Base-by-base conservation (phyloP, 2,113 vertebrate genomes). In the Paracyprichromis sp. region DNA sequence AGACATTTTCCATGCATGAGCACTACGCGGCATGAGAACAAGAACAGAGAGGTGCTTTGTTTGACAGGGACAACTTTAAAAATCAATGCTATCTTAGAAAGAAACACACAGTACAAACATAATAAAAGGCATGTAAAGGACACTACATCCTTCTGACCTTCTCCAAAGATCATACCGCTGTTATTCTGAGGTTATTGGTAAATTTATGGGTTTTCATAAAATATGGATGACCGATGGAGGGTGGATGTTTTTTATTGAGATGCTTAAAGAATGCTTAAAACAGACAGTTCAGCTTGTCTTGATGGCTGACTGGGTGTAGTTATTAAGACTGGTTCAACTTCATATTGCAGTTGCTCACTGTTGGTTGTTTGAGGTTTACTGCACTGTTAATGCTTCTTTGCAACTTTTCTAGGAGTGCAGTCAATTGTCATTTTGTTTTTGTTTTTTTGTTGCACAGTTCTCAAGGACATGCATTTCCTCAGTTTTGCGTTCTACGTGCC, bases 401-500 rank as follows among this genome's bases (percentile, higher is more conserved):
- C 6, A 19, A 34, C 16, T 47, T 24, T 47, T 34, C 11, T 69
- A 66, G 61, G 34, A 36, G 17, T 38, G 61, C 4, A 66, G 10
- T 66, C 6, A 38, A 66, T 19, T 66, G 19, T 66, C 61, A 21
- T 40, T 40, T 40, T 69, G 17, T 11, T 63, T 11, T 66, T 36
- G 17, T 7, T 1, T 8, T 40, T 83, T 53, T 26, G 19, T 31
- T 47, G 26, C 56, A 69, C 45, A 69, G n/a, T 63, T 36, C 45
- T 52, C 31, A 50, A 26, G 43, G 34, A 0, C 45, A 26, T 16
- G 9, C 7, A 2, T 53, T 40, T 26, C 0, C 14, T 82, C 0
- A 52, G 26, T 73, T 83, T 45, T 12, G 52, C 6, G 3, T 9
- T 54, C 26, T 7, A 17, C 0, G 9, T 73, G 66, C 38, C 5